Evolutionary conservation across 1,140 invertebrate genomes (phyloP).

Genomic region (Cardiocondyla obscurior): DNA sequence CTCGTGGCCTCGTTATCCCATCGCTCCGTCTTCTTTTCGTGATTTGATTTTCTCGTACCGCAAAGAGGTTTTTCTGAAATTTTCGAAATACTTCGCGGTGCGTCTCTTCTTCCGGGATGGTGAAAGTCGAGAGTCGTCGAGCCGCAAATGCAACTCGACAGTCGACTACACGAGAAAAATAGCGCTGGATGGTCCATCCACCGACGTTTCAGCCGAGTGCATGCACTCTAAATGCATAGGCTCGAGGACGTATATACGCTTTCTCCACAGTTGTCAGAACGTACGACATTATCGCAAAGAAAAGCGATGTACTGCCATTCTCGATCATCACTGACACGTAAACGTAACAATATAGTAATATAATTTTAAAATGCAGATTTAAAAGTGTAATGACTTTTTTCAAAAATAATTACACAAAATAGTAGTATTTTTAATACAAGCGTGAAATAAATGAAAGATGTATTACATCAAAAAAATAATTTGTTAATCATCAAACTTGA

Average conservation of each 20-base stretch:
- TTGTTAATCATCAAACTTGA: background rate
- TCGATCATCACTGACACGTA: background rate
- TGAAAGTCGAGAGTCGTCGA: slow-evolving; percentile 22
- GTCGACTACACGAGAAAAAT: slow-evolving; percentile 48
- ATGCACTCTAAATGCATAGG: slow-evolving; percentile 51
- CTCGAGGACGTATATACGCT: background rate
- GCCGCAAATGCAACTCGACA: slow-evolving; percentile 41
- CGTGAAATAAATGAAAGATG: background rate
- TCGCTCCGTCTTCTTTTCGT: background rate
- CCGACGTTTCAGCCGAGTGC: slow-evolving; percentile 32
- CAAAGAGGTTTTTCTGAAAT: slow-evolving; percentile 35
- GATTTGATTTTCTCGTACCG: slow-evolving; percentile 18
- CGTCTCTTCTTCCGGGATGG: background rate
- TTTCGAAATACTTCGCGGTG: slow-evolving; percentile 9
- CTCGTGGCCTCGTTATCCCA: slow-evolving; percentile 8
- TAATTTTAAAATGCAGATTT: background rate
- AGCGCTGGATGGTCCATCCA: slow-evolving; percentile 44
- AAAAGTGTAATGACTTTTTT: background rate
- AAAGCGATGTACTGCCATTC: slow-evolving; percentile 11
- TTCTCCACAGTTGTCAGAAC: slow-evolving; percentile 8
- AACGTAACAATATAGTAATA: background rate
- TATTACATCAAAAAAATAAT: background rate
- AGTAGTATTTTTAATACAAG: background rate
- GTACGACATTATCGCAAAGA: background rate
- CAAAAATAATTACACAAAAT: background rate